A percentile compares a stretch with the other conserved stretches of the same genome.
phyloP scores from a whole-genome alignment of 2,113 vertebrate species.

The Xenus cinereus region DNA sequence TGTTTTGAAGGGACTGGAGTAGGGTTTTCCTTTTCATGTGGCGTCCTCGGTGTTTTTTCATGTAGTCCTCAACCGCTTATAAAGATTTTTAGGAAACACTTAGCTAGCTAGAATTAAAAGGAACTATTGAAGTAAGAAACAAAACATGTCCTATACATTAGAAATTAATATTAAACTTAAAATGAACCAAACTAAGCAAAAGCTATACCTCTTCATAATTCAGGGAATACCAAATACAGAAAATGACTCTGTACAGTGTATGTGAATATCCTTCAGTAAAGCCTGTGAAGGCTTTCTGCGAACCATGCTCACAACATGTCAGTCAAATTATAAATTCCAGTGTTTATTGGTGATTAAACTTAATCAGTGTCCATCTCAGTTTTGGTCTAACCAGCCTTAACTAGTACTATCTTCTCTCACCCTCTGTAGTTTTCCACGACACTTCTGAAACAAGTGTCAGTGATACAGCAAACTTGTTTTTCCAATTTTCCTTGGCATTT shows the following conservation, averaged over 20 bases:
- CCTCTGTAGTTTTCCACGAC: background rate
- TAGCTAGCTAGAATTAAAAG: constrained; percentile 6
- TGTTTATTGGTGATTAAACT: background rate
- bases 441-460: background rate
- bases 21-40: constrained; percentile 22
- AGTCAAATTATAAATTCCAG: background rate
- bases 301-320: background rate
- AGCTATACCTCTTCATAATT: background rate
- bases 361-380: background rate
- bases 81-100: constrained; percentile 17
- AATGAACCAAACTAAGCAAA: background rate
- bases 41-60: background rate
- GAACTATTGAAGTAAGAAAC: background rate
- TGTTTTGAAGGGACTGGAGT: constrained; percentile 5
- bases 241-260: background rate
- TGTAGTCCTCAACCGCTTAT: background rate
- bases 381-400: background rate
- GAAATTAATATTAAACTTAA: background rate
- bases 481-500: background rate
- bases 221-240: background rate
- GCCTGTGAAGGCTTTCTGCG: background rate
- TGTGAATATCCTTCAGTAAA: background rate
- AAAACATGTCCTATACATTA: background rate
- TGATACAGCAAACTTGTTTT: background rate
- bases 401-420: background rate